Evolutionary conservation across 2,113 vertebrate species (phyloP), one percentile per base, ranked within the genome.

Genomic region (Thunnus thynnus): DNA sequence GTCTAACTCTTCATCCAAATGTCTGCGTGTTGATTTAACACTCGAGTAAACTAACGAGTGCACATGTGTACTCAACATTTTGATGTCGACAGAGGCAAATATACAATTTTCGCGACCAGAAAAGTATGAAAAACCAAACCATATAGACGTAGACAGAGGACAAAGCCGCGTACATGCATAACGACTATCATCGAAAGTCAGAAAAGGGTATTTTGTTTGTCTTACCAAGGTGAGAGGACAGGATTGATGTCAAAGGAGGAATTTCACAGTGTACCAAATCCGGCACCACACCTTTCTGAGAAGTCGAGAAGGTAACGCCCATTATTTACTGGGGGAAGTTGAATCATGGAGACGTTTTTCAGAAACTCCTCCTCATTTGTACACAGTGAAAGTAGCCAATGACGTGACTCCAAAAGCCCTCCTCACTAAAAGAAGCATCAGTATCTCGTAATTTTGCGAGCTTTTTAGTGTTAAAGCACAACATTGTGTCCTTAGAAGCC

Each of bases 211-310:
- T 12, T 50, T 58, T 36, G 36, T 41, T 51, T 2, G 8, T 63
- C 84, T 92, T 88, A 89, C 92, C 89, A 27, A 1, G 16, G 20
- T 7, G 3, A 64, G 22, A 60, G 6, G 7, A 56, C 10, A 5
- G 30, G 52, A 5, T 20, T 61, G 76, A 41, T 63, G 58, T 25
- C 41, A 25, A 14, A 44, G 16, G 1, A 48, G 61, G 48, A 68
- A 32, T 54, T 85, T 85, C 65, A 50, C 63, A 69, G 16, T 17
- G 4, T 12, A 5, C 2, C 13, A 2, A 46, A 30, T 30, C 27
- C 58, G 12, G 62, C 51, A 65, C 80, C 88, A 74, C 89, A 86
- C 90, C 91, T 91, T 88, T 86, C 30, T 9, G 18, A 16, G 2
- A 36, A 72, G 51, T 30, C 27, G 1, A 5, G 30, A 61, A 30